These are phyloP conservation scores for Mechanitis mazaeus DNA, from an alignment of 2,888 invertebrate genomes.

Conservation along the genomic window DNA sequence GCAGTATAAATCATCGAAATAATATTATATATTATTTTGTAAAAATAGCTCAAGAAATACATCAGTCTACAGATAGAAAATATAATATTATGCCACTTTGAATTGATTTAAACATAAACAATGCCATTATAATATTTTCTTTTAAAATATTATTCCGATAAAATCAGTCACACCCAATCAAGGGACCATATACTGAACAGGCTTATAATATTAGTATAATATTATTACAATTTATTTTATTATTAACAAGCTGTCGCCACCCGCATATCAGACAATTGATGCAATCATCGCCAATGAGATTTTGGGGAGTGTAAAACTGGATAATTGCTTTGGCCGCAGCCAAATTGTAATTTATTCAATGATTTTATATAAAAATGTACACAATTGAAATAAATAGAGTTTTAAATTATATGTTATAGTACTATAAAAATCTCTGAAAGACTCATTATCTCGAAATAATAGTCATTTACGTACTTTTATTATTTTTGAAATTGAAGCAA, in stretches of 20 bases:
- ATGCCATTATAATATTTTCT: neutral
- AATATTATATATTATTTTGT: too few relatives aligned
- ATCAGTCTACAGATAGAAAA: neutral
- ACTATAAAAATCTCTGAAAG: too few relatives aligned
- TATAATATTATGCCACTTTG: too few relatives aligned
- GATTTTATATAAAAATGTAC: constrained; percentile 32
- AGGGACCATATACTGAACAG: constrained; percentile 5
- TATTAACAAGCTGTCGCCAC: constrained; percentile 69
- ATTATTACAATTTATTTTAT: constrained; percentile 63
- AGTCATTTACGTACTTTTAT: too few relatives aligned
- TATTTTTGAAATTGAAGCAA: neutral
- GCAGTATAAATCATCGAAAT: too few relatives aligned
- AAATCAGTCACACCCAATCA: constrained; percentile 11
- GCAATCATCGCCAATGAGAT: constrained; percentile 75
- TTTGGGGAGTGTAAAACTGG: constrained; percentile 66
- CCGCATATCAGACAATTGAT: constrained; percentile 74
- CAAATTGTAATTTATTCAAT: constrained; percentile 70
- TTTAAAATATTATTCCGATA: neutral
- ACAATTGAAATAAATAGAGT: neutral
- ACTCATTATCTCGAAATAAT: too few relatives aligned
- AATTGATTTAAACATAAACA: neutral
- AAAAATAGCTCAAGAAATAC: too few relatives aligned
- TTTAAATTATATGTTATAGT: neutral
- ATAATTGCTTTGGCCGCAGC: constrained; percentile 73
- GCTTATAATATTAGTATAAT: constrained; percentile 49